Percentiles rank a stretch among this genome's conserved stretches.
These are phyloP conservation scores for Machimus rusticus DNA, from an alignment of 2,888 invertebrate genomes.

Conservation along the genomic window DNA sequence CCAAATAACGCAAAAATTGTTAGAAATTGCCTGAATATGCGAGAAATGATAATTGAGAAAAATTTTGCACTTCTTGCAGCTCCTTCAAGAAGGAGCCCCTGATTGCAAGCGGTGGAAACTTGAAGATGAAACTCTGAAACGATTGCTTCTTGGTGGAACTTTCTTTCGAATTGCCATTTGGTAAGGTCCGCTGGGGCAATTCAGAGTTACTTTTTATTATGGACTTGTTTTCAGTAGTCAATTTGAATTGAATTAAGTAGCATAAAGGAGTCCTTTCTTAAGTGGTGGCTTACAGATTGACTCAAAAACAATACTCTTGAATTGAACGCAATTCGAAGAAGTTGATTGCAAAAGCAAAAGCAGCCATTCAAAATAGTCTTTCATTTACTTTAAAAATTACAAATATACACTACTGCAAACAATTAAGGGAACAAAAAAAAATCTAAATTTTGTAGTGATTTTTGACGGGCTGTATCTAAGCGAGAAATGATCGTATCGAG, in stretches of 20 bases:
- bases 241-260: not conserved
- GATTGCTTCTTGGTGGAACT: not conserved
- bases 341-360: not conserved
- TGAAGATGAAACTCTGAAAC: not conserved
- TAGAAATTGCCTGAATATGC: not conserved
- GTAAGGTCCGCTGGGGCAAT: not conserved
- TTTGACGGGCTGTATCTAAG: too few relatives aligned
- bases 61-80: not conserved
- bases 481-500: too few relatives aligned
- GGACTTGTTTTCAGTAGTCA: not conserved
- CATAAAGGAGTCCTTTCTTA: not conserved
- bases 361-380: too few relatives aligned
- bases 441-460: too few relatives aligned
- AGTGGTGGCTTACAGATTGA: not conserved
- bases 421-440: too few relatives aligned
- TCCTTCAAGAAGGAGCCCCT: not conserved
- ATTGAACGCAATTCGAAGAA: not conserved
- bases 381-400: too few relatives aligned
- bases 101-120: not conserved
- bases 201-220: not conserved
- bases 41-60: not conserved
- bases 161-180: not conserved
- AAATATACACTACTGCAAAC: too few relatives aligned
- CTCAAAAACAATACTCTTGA: not conserved
- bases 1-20: not conserved